phyloP scores from a whole-genome alignment of 2,888 invertebrate genomes.

The Cylindroiulus punctatus region DNA sequence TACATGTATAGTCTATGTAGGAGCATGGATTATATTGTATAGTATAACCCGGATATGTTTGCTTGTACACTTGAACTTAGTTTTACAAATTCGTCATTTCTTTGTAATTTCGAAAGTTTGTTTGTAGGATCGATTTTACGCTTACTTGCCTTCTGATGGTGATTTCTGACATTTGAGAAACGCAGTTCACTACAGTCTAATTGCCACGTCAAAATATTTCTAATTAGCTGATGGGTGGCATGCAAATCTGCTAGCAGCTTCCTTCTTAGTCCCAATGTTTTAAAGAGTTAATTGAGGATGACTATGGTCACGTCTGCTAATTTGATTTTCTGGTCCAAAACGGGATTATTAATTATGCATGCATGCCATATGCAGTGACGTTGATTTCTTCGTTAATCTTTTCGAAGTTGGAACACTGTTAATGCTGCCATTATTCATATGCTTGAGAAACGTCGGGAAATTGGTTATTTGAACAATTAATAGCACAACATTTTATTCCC shows the following conservation, averaged over 20 bases:
- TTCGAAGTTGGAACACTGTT: neutral
- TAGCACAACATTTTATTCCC: too few species aligned
- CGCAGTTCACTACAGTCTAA: neutral
- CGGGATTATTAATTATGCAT: conserved; percentile 15
- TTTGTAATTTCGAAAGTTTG: neutral
- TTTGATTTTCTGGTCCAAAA: neutral
- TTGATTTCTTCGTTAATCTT: neutral
- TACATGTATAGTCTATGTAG: too few species aligned
- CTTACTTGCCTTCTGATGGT: neutral
- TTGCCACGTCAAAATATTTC: neutral
- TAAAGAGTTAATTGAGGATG: neutral
- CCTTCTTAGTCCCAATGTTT: neutral
- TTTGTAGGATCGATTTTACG: neutral
- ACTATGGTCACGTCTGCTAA: neutral
- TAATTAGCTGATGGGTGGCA: neutral
- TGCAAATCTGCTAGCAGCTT: neutral
- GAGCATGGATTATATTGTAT: too few species aligned
- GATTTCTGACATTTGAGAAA: neutral
- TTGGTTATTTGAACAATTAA: neutral
- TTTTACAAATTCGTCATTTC: neutral
- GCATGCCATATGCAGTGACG: neutral
- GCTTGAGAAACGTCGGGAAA: too few species aligned
- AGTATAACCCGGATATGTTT: neutral
- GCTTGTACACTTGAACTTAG: neutral
- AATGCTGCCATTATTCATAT: neutral